Percentiles rank a stretch among this genome's conserved stretches.
These are phyloP conservation scores for Linnaemya tessellans DNA, from an alignment of 2,888 invertebrate species.

Conservation along the genomic window DNA sequence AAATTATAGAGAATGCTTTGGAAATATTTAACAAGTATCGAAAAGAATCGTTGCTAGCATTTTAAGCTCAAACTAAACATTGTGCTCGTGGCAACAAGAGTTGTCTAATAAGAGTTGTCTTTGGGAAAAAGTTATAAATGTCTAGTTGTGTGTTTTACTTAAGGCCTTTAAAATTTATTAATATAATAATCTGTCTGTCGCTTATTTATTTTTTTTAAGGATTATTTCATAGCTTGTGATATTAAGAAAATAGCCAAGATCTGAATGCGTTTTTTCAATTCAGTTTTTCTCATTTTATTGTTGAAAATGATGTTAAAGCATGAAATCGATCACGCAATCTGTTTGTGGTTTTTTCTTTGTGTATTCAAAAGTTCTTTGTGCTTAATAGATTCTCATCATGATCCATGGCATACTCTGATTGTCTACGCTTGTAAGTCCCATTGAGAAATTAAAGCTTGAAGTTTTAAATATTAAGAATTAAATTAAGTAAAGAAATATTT, in stretches of 20 bases:
- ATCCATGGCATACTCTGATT: conserved; percentile 12
- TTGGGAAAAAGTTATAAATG: neutral
- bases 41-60: neutral
- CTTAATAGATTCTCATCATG: conserved; percentile 53
- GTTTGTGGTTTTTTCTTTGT: neutral
- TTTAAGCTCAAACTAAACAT: neutral
- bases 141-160: conserved; percentile 7
- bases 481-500: conserved; percentile 35
- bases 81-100: neutral
- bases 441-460: conserved; percentile 39
- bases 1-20: no score
- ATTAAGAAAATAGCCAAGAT: neutral
- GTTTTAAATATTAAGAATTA: conserved; percentile 34
- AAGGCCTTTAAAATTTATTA: neutral
- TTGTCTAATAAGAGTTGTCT: neutral
- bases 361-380: conserved; percentile 39
- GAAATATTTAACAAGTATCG: neutral
- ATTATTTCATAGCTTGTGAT: neutral
- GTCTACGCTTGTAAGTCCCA: conserved; percentile 29
- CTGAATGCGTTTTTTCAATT: conserved; percentile 4
- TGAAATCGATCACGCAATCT: conserved; percentile 72
- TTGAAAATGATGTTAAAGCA: conserved; percentile 66
- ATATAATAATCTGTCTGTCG: no score
- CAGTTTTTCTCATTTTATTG: conserved; percentile 43
- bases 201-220: neutral